Evolutionary conservation across 2,113 vertebrate species (phyloP).

Genomic region (Protobothrops mucrosquamatus): DNA sequence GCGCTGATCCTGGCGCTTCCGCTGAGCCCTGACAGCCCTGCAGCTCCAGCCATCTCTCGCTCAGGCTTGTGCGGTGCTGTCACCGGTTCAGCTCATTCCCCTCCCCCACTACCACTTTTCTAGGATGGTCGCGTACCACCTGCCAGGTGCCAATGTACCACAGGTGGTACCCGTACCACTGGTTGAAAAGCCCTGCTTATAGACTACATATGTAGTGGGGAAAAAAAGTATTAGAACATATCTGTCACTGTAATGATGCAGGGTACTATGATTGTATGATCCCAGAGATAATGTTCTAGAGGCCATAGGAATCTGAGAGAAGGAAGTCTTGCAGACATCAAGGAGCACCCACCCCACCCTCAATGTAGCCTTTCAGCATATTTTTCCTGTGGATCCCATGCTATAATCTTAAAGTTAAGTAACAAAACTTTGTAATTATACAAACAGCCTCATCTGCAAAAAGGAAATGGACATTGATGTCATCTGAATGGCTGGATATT

Average conservation of each 20-base stretch:
- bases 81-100: no score
- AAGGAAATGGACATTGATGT: background rate
- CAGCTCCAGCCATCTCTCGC: no score
- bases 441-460: background rate
- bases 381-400: background rate
- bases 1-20: no score
- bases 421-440: background rate
- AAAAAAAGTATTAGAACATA: background rate
- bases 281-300: background rate
- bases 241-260: background rate
- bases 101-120: no score
- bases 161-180: no score
- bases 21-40: no score
- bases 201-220: background rate
- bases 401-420: background rate
- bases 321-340: background rate
- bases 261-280: background rate
- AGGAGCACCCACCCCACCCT: background rate
- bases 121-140: no score
- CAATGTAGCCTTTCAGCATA: background rate
- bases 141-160: no score
- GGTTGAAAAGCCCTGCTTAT: background rate
- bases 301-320: background rate
- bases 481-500: background rate
- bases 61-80: no score